phyloP scores from a whole-genome alignment of 2,113 vertebrate species.

The Lophius piscatorius region DNA sequence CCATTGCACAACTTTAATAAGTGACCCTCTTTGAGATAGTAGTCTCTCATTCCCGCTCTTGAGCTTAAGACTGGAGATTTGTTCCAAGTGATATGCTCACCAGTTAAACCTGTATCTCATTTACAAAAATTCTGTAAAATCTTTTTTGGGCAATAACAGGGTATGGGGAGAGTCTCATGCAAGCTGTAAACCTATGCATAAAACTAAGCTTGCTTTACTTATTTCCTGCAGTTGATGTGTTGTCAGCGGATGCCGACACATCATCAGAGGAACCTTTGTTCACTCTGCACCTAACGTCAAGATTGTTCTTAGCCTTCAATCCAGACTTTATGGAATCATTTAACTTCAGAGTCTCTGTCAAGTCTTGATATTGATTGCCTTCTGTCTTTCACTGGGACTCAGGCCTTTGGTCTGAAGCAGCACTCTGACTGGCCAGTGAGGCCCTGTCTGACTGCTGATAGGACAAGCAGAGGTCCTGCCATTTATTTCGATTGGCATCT shows the following conservation, averaged over 20 bases:
- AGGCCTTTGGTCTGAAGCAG: slow-evolving; percentile 34
- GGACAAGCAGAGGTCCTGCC: slow-evolving; percentile 78
- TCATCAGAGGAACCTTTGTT: slow-evolving; percentile 17
- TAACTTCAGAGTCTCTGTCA: slow-evolving; percentile 19
- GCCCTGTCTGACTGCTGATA: slow-evolving; percentile 60
- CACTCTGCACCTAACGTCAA: slow-evolving; percentile 10
- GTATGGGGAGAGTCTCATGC: not conserved
- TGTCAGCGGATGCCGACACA: slow-evolving; percentile 1
- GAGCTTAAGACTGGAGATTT: slow-evolving; percentile 53
- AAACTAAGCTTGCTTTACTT: slow-evolving; percentile 21
- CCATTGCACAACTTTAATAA: slow-evolving; percentile 25
- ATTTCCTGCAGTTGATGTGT: slow-evolving; percentile 6
- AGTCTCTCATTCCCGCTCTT: slow-evolving; percentile 43
- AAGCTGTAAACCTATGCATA: not conserved
- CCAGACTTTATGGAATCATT: slow-evolving; percentile 21
- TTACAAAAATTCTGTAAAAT: slow-evolving; percentile 5
- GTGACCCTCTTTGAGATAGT: slow-evolving; percentile 69
- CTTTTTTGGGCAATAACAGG: slow-evolving; percentile 5
- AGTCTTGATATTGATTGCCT: slow-evolving; percentile 22
- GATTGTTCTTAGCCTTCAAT: slow-evolving; percentile 14
- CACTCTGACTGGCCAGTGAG: slow-evolving; percentile 48
- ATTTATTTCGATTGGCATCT: slow-evolving; percentile 79
- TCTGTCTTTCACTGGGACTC: slow-evolving; percentile 23
- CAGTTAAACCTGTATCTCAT: slow-evolving; percentile 11
- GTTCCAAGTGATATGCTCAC: slow-evolving; percentile 18